Evolutionary conservation across 2,888 invertebrate species (phyloP), one percentile per base, ranked within the genome.

Genomic region (Xylota sylvarum): DNA sequence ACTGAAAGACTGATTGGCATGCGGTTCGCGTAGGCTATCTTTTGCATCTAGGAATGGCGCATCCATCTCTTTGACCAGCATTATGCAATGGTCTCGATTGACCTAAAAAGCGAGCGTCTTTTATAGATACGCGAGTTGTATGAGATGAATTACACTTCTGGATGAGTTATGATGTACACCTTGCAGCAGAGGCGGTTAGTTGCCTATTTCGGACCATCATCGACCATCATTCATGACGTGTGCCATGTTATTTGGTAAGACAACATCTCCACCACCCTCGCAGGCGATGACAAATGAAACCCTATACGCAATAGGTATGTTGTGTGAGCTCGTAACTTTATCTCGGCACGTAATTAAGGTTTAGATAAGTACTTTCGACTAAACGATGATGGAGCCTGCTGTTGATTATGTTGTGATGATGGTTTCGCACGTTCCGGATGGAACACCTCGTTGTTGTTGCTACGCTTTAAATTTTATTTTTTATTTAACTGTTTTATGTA

Each of bases 31-130:
- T 65, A 35, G 35, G 23, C 50, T 35, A 65, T 65, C 65, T 48
- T 23, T 65, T 48, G 50, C 48, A 65, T 65, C 65, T 65, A 65
- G 65, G 65, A 65, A 50, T 23, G 35, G 50, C 46, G 35, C 48
- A 50, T 35, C 19, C 50, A 50, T 23, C 32, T 35, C 35, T 35
- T 48, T 50, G 50, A 48, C 48, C 64, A 65, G 17, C 50, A 23
- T 65, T 65, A 65, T 65, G 65, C 65, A 65, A 65, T 48, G 7
- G 30, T 5, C 0, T 30, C 30, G 35, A 6, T 35, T 65, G 65
- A 65, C 65, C 65, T 50, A 35, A 50, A 65, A 65, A 65, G 19
- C 46, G n/a, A 9, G 43, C 30, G 10, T 64, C 30, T 6, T 27
- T 6, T 30, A 12, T 55, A 19, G 14, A 5, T 7, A 43, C 23